These are phyloP conservation scores for Electrophaes corylata DNA, from an alignment of 2,888 invertebrate species.

Conservation along the genomic window DNA sequence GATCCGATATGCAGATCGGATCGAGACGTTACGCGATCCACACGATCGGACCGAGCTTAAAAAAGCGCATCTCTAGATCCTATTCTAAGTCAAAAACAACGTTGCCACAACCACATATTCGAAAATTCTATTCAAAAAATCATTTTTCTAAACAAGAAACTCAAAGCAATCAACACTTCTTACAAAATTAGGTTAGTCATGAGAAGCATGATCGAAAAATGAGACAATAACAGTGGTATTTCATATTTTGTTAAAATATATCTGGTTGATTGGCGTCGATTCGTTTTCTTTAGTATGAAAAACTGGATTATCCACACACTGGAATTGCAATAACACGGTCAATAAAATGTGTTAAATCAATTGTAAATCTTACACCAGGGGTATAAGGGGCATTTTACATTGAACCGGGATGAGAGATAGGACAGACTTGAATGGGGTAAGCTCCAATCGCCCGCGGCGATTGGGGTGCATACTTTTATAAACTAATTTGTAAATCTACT, in stretches of 20 bases:
- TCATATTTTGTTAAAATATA: background rate
- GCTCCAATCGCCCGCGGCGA: background rate
- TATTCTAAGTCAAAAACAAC: too few species aligned
- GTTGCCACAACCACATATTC: too few species aligned
- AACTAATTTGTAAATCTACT: conserved; percentile 3
- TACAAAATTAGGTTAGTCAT: background rate
- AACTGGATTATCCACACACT: background rate
- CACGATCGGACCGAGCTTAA: too few species aligned
- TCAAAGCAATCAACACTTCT: too few species aligned
- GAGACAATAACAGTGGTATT: background rate
- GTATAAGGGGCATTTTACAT: conserved; percentile 1
- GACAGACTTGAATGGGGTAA: background rate
- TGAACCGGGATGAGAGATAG: background rate
- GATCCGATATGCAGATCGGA: too few species aligned
- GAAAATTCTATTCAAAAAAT: too few species aligned
- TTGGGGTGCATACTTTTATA: conserved; percentile 10
- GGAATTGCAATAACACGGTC: background rate
- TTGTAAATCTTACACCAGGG: background rate
- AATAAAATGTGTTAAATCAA: background rate
- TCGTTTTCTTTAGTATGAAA: background rate
- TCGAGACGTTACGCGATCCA: too few species aligned
- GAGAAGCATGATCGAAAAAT: background rate
- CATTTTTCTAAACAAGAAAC: too few species aligned
- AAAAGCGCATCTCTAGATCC: too few species aligned
- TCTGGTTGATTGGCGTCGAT: background rate